Evolutionary conservation across 1,140 invertebrate genomes (phyloP), one percentile per base, ranked within the genome.

Genomic region (Philopotamus ludificatus): DNA sequence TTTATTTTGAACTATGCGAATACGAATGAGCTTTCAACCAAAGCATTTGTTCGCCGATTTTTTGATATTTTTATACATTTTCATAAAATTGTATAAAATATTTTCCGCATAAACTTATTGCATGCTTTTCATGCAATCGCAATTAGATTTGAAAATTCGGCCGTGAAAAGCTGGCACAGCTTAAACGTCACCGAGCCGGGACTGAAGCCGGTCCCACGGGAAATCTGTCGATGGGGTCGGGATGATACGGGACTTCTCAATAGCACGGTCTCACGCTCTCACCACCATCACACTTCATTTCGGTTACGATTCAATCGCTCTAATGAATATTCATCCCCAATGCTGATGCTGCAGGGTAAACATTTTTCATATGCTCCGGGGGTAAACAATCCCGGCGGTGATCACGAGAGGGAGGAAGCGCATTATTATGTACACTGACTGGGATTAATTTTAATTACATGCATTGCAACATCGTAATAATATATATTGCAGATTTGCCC

Each of bases 281-380:
- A 58, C 58, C 67, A 55, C 18, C 58, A 69, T 69, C 67, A 65
- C 67, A 69, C 67, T 69, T 69, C 67, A 65, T 69, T 69, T 69
- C 67, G 67, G 67, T 65, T 62, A 44, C 63, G 67, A 69, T 69
- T 69, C 67, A 69, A 69, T 69, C 67, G 67, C 67, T 69, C 62
- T 69, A 69, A 69, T 69, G 67, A 69, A 69, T 69, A 69, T 69
- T 69, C 67, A 69, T 58, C 67, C 63, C 53, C 15, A 26, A 22
- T 25, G 61, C 50, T 28, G 63, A 60, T 22, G 42, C 20, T 20
- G 53, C 53, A 20, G 23, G 62, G 67, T 65, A 69, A 69, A 69
- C 67, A 69, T 62, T 69, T 69, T 63, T 62, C 55, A 55, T 62
- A 65, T 42, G 67, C 50, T 69, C 57, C 42, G 63, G 67, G 66